These are phyloP conservation scores for Onychorhynchus coronatus DNA, from an alignment of 2,113 vertebrate genomes.

Conservation along the genomic window DNA sequence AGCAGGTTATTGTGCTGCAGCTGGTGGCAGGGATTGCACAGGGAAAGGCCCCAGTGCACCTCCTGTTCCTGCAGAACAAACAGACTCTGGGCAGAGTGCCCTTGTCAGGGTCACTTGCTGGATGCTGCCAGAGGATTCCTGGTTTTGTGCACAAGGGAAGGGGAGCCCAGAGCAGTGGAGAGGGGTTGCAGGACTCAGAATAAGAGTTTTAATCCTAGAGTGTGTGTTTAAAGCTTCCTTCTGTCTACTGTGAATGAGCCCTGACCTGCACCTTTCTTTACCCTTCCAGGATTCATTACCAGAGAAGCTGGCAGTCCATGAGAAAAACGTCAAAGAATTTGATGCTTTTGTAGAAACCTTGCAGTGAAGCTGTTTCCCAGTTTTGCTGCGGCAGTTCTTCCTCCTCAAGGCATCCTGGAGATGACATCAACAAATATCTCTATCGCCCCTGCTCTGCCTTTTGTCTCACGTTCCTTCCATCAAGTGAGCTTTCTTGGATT, in stretches of 20 bases:
- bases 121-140: neutral
- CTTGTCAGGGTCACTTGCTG: neutral
- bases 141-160: neutral
- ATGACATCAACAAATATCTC: neutral
- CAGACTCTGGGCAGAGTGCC: neutral
- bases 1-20: neutral
- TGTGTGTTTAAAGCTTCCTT: neutral
- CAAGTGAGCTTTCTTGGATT: neutral
- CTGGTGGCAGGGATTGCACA: neutral
- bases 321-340: constrained; percentile 97
- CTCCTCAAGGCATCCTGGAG: constrained; percentile 30
- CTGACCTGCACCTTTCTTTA: neutral
- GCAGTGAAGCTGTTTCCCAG: constrained; percentile 76
- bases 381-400: constrained; percentile 21
- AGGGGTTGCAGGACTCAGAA: neutral
- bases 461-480: constrained; percentile 1
- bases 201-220: neutral
- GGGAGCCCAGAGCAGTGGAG: neutral
- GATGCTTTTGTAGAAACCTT: constrained; percentile 98
- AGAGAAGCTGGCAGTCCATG: constrained; percentile 93
- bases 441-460: neutral
- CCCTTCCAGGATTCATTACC: constrained; percentile 89
- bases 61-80: neutral
- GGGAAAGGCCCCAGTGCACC: neutral
- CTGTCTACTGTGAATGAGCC: neutral